Evolutionary conservation across 2,888 invertebrate species (phyloP), one percentile per base, ranked within the genome.

Genomic region (Leucophenga montana): DNA sequence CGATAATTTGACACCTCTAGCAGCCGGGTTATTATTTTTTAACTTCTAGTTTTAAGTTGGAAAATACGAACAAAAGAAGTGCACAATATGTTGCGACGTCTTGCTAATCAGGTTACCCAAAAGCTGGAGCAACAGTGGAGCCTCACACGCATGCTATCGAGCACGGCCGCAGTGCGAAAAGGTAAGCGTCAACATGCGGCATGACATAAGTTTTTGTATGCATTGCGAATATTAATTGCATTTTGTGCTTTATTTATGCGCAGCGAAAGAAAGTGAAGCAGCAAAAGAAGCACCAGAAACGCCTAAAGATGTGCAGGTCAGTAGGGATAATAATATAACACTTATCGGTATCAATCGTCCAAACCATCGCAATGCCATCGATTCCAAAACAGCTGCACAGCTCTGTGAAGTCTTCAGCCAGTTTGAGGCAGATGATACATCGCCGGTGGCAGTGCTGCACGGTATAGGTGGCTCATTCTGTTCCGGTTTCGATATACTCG

Each of bases 401-500:
- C 90, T 98, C 18, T 90, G 91, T 3, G 90, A 91, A 39, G 96
- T 95, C 0, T 91, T 98, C 66, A 90, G 92, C 72, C 90, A 90
- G 16, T 98, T 97, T 89, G 97, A 98, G 76, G 90, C 92, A 39
- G 95, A 97, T 85, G 88, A 91, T 0, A 89, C 91, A 0, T 90
- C 94, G 0, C 89, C 90, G 73, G 94, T 94, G 4, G 94, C 94
- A 8, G 93, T 99, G 1, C 89, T 99, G 1, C 92, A 97, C 87
- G 98, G 98, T 8, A 92, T 93, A 82, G 97, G 97, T n/a, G 97
- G 97, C 0, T 95, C 94, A 69, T 98, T 99, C 88, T 97, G 97
- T 88, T 93, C 97, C 2, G 98, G 98, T 0, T 95, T 94, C 86
- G 97, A 98, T 88, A 90, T 98, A 66, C 90, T 93, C 66, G 95